phyloP scores from a whole-genome alignment of 2,888 invertebrate genomes.

The Pristionchus exspectatus region DNA sequence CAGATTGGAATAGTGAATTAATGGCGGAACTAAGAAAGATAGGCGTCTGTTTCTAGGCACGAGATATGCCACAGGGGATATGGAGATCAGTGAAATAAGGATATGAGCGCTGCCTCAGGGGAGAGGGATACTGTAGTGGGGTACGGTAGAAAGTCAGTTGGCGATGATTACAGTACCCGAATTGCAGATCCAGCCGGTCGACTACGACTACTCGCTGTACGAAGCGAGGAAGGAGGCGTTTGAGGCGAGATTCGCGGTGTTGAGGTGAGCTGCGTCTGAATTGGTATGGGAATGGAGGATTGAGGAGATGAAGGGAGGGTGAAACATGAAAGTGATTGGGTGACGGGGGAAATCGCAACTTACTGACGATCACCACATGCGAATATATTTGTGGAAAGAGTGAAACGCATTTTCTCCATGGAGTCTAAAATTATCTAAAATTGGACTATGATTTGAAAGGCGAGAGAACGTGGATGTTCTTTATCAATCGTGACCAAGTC shows the following conservation, averaged over 20 bases:
- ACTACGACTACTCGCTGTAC: conserved; percentile 39
- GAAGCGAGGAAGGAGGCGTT: conserved; percentile 45
- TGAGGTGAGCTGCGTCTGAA: not conserved
- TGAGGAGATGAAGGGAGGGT: not conserved
- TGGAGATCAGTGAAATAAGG: not conserved
- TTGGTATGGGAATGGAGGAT: not conserved
- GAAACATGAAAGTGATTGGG: no score
- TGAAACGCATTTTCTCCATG: no score
- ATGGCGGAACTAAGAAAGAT: not conserved
- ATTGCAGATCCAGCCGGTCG: conserved; percentile 30
- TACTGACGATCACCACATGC: no score
- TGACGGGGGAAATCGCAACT: no score
- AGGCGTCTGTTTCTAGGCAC: not conserved
- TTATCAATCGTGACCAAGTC: no score
- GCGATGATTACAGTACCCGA: not conserved
- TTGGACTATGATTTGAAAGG: no score
- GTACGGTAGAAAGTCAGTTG: not conserved
- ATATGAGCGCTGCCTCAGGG: not conserved
- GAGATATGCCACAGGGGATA: not conserved
- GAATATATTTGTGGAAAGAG: no score
- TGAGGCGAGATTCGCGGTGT: conserved; percentile 43
- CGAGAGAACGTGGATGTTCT: no score
- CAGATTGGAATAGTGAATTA: not conserved
- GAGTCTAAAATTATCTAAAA: no score
- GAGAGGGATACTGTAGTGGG: not conserved